Percentiles rank a stretch among this genome's conserved stretches.
phyloP scores from a whole-genome alignment of 2,113 vertebrate species.

The Pelodiscus sinensis region DNA sequence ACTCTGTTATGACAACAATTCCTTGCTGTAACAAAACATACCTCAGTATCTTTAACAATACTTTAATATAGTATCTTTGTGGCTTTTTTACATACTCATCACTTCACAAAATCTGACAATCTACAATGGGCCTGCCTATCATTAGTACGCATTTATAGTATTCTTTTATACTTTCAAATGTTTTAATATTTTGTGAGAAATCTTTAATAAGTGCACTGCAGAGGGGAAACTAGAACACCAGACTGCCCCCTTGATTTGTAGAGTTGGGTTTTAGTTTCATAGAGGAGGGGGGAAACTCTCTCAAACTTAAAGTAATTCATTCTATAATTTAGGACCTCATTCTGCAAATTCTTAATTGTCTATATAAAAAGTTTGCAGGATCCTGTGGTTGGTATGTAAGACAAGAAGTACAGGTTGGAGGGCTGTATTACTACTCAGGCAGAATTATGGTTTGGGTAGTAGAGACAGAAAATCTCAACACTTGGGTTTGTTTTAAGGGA shows the following conservation, averaged over 20 bases:
- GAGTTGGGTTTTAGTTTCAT: slow-evolving; percentile 19
- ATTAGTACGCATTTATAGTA: slow-evolving; percentile 10
- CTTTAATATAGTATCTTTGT: not conserved
- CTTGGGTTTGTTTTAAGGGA: not conserved
- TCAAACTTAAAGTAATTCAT: slow-evolving; percentile 21
- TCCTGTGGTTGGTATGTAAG: slow-evolving; percentile 23
- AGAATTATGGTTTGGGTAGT: not conserved
- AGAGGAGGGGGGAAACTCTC: not conserved
- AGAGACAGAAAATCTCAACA: not conserved
- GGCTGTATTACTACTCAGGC: not conserved
- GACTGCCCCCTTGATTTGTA: not conserved
- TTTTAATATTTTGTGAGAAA: not conserved
- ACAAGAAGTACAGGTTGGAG: slow-evolving; percentile 57
- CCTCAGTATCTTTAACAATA: not conserved
- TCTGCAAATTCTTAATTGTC: slow-evolving; percentile 23
- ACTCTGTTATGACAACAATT: not conserved
- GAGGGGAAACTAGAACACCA: not conserved
- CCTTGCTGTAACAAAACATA: not conserved
- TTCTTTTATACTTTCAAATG: not conserved
- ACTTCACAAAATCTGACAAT: slow-evolving; percentile 9
- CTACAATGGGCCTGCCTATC: not conserved
- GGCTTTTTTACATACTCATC: not conserved
- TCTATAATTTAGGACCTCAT: slow-evolving; percentile 32
- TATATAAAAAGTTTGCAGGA: slow-evolving; percentile 7
- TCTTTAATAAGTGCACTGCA: not conserved